These are phyloP conservation scores for Drosophila ercepeae DNA, from an alignment of 1,140 invertebrate genomes.

Conservation along the genomic window DNA sequence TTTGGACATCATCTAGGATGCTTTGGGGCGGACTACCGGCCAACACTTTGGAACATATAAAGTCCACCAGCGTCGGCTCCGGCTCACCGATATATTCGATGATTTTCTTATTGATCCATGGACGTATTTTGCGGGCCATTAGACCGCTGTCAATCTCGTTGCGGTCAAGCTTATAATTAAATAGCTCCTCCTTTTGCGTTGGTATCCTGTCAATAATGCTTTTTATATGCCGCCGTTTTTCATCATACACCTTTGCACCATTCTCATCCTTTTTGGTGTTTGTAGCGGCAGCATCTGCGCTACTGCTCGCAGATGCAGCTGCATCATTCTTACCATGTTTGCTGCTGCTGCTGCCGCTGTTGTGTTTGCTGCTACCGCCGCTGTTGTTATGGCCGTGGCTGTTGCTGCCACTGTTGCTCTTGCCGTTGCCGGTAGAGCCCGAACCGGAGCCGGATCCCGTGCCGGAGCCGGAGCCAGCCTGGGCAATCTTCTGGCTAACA, in stretches of 20 bases:
- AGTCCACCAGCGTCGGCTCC: slow-evolving; percentile 98
- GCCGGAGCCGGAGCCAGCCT: slow-evolving; percentile 20
- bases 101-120: slow-evolving; percentile 99
- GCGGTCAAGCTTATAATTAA: slow-evolving; percentile 97
- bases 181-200: slow-evolving; percentile 97
- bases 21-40: slow-evolving; percentile 95
- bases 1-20: slow-evolving; percentile 98
- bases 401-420: slow-evolving; percentile 17
- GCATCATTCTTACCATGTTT: slow-evolving; percentile 79
- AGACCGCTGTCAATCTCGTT: slow-evolving; percentile 88
- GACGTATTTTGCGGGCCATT: slow-evolving; percentile 98
- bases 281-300: slow-evolving; percentile 72
- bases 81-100: slow-evolving; percentile 99
- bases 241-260: slow-evolving; percentile 91
- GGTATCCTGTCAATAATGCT: slow-evolving; percentile 99
- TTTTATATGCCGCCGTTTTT: slow-evolving; percentile 98
- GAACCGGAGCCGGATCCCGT: slow-evolving; percentile 16
- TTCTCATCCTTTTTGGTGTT: slow-evolving; percentile 88
- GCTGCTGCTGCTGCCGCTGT: slow-evolving; percentile 10
- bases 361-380: slow-evolving; percentile 28
- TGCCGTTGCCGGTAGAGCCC: slow-evolving; percentile 21
- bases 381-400: slow-evolving; percentile 6
- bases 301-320: slow-evolving; percentile 56
- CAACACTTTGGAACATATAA: slow-evolving; percentile 99
- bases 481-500: slow-evolving; percentile 71